Base-by-base conservation (phyloP, 1,140 invertebrate species). In the Cylas formicarius region DNA sequence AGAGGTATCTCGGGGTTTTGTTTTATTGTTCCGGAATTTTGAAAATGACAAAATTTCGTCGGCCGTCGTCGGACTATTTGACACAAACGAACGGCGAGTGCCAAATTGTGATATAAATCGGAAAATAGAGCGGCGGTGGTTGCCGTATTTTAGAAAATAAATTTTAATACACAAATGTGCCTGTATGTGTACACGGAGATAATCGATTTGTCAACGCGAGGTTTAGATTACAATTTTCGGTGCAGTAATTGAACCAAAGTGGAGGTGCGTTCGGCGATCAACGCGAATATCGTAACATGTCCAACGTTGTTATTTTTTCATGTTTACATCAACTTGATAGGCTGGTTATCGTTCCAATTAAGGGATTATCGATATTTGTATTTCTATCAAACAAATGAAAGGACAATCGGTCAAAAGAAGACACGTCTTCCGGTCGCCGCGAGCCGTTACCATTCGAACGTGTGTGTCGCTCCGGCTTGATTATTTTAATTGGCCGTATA, bases 161-260 rank as follows among this genome's bases (percentile, higher is more conserved):
- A 44, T 50, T 54, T 50, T 50, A 50, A 46, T 53, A 44, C 44
- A 40, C 33, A 50, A 50, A 55, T 45, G 47, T 55, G 44, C 53
- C 53, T 53, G 46, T 50, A 44, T 39, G 46, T 50, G 44, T 53
- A 52, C 51, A 57, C 42, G 47, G 55, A 62, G 62, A 62, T 65
- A 65, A 65, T 65, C 62, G 62, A 65, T 65, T 64, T 65, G 62
- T 62, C 62, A 63, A 65, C 62, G 57, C 51, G 52, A 60, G 56
- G 58, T 62, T 63, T 63, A 63, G 60, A 63, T 63, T 63, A 63
- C 56, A 61, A 61, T 60, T n/a, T 63, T 63, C 50, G 60, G 60
- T 63, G 54, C 54, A 63, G 53, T 63, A 63, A 63, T 63, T 62
- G 60, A 60, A 57, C 55, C 44, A 52, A 48, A n/a, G n/a, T 42